phyloP scores from a whole-genome alignment of 2,888 invertebrate genomes.

The Patella depressa region DNA sequence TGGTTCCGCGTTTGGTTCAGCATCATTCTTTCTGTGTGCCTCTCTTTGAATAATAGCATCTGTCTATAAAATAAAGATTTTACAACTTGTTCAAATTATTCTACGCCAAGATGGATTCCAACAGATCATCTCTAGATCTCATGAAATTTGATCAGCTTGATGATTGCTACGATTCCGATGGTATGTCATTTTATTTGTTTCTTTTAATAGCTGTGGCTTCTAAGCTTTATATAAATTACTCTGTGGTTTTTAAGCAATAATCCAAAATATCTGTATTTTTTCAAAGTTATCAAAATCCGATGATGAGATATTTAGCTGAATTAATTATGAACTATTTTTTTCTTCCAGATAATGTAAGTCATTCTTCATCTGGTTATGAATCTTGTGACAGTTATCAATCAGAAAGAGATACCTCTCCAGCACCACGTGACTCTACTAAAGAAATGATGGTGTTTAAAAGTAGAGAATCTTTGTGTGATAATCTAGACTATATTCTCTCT shows the following conservation, averaged over 20 bases:
- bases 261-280: too few species aligned
- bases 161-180: not conserved
- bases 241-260: too few species aligned
- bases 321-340: not conserved
- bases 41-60: not conserved
- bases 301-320: too few species aligned
- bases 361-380: not conserved
- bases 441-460: slow-evolving; percentile 6
- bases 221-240: too few species aligned
- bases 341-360: not conserved
- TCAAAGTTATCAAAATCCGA: too few species aligned
- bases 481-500: not conserved
- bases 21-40: not conserved
- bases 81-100: not conserved
- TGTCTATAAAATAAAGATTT: not conserved
- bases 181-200: not conserved
- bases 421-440: not conserved
- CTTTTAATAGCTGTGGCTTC: too few species aligned
- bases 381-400: not conserved
- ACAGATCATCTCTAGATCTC: not conserved
- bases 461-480: slow-evolving; percentile 8
- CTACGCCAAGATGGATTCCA: not conserved
- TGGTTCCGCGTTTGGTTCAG: not conserved
- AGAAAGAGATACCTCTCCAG: not conserved
- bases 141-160: slow-evolving; percentile 1